A percentile compares a stretch with the other conserved stretches of the same genome.
Conservation (phyloP, 37 sponge, comb jelly and placozoan species). For the Chondrosia reniformis region DNA sequence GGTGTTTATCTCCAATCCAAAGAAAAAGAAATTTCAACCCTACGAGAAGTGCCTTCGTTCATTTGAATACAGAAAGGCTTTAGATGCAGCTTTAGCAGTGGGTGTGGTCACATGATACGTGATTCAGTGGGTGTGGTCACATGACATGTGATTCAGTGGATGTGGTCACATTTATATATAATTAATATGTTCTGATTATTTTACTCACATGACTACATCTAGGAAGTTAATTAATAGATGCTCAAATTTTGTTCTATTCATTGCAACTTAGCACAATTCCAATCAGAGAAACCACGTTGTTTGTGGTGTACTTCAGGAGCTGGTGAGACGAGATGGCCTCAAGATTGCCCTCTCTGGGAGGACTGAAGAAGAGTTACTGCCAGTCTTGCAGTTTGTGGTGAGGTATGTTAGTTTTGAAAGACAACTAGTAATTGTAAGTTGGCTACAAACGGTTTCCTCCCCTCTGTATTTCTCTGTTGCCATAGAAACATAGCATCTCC, state of each 20-base stretch:
- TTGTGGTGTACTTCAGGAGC: slow-evolving; percentile 85
- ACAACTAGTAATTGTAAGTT: too few relatives aligned
- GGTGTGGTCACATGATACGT: neutral
- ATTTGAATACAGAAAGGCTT: slow-evolving; percentile 85
- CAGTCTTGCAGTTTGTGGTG: slow-evolving; percentile 75
- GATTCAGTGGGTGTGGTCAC: neutral
- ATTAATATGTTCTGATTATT: too few relatives aligned
- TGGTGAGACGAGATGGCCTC: slow-evolving; percentile 84
- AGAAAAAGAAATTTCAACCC: slow-evolving; percentile 29
- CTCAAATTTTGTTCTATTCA: neutral
- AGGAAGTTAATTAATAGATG: too few relatives aligned
- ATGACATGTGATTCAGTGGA: too few relatives aligned
- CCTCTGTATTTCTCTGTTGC: neutral
- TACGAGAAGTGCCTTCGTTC: slow-evolving; percentile 76
- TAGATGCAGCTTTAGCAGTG: slow-evolving; percentile 64
- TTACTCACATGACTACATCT: too few relatives aligned
- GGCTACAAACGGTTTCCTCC: too few relatives aligned
- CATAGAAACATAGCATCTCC: slow-evolving; percentile 37
- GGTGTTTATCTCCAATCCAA: slow-evolving; percentile 41
- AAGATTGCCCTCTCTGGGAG: slow-evolving; percentile 74
- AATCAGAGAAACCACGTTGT: too few relatives aligned
- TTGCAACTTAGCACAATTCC: neutral
- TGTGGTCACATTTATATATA: too few relatives aligned
- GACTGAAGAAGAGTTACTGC: slow-evolving; percentile 74
- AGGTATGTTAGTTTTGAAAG: too few relatives aligned